Base-by-base conservation (phyloP, 2,797 vertebrate species). In the Labroides dimidiatus region DNA sequence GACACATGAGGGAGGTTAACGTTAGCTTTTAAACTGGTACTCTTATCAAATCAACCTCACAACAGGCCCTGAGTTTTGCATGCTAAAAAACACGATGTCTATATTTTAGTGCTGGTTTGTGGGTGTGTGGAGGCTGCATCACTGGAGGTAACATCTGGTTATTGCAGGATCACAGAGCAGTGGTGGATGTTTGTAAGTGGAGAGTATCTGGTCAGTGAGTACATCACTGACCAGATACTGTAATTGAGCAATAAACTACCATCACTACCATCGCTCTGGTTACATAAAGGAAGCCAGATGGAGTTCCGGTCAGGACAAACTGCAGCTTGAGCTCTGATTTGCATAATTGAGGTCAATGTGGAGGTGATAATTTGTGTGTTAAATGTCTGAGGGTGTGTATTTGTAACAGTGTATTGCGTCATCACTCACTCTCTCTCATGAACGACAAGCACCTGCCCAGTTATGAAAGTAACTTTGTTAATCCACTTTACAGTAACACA, bases 11-110 rank as follows among this genome's bases (percentile, higher is more conserved):
- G 47, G 54, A 68, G 67, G 78, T 8, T 8, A 33, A 86, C 72
- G 66, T 79, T 17, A 14, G 75, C 61, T 63, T n/a, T 70, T 54
- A 79, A 51, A 78, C 73, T 55, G 59, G 59, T 75, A 76, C 61
- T 64, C 65, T 77, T 60, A 70, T 75, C 72, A 81, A 74, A 73
- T 77, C 53, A 52, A 41, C 41, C 7, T 21, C 11, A 53, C 39
- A 51, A 37, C 49, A 58, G 53, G 23, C 12, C 12, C 13, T 30
- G 15, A 41, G 50, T 67, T 74, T 66, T 72, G 15, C 59, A 64
- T 54, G 45, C 13, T 45, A 64, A 67, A 69, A 62, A 49, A 4
- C 33, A 27, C 41, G 24, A 48, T 63, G 19, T 78, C 23, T 72
- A 8, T 61, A 41, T 66, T 24, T 36, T 24, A 17, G 19, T 58